phyloP scores from a whole-genome alignment of 2,888 invertebrate genomes.

The Drosophila setosimentum region DNA sequence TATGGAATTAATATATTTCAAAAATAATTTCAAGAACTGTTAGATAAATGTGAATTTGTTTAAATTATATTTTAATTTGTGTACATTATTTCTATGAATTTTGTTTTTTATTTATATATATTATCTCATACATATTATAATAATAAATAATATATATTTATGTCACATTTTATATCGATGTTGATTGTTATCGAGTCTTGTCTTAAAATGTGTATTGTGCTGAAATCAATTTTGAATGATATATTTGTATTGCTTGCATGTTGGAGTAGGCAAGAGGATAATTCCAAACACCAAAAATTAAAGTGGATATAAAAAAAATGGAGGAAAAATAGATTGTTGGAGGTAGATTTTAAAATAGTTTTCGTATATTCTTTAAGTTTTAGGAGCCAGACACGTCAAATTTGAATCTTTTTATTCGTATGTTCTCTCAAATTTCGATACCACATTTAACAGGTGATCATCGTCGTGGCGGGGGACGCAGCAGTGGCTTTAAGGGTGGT shows the following conservation, averaged over 20 bases:
- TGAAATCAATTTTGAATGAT: background rate
- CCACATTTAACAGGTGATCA: slow-evolving; percentile 14
- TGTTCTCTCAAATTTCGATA: background rate
- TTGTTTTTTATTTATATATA: background rate
- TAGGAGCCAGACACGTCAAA: background rate
- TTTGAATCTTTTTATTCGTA: background rate
- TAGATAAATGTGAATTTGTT: background rate
- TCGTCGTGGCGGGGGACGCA: slow-evolving; percentile 28
- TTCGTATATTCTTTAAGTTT: background rate
- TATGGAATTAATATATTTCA: background rate
- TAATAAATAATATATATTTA: background rate
- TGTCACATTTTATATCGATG: background rate
- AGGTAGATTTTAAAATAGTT: background rate
- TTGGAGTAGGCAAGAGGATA: background rate
- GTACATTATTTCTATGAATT: background rate
- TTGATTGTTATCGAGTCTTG: background rate
- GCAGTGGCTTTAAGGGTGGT: slow-evolving; percentile 19
- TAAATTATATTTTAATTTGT: background rate
- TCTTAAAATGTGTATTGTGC: background rate
- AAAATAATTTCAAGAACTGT: background rate
- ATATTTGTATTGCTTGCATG: background rate
- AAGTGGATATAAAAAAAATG: background rate
- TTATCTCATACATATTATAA: background rate
- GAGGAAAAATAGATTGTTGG: background rate
- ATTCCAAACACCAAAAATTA: background rate